A percentile compares a stretch with the other conserved stretches of the same genome.
These are phyloP conservation scores for Pipistrellus nathusii DNA, from an alignment of 2,797 vertebrate species.

Conservation along the genomic window DNA sequence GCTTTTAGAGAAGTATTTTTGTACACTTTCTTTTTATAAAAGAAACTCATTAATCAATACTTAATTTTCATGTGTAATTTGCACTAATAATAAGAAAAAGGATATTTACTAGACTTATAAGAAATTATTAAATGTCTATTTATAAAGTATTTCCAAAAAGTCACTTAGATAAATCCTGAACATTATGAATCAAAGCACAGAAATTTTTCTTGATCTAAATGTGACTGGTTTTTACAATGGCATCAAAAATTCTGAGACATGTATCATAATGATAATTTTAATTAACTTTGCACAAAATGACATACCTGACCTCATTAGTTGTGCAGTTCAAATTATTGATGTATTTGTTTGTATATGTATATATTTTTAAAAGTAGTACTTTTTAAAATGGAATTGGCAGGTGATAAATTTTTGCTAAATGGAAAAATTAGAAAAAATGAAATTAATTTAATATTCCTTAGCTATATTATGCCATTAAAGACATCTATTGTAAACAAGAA, in stretches of 20 bases:
- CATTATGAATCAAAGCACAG: conserved; percentile 72
- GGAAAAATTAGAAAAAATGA: conserved; percentile 5
- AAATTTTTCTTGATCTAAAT: conserved; percentile 75
- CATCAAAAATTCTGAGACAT: conserved; percentile 70
- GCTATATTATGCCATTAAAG: conserved; percentile 36
- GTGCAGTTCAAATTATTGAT: conserved; percentile 73
- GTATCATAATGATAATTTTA: conserved; percentile 77
- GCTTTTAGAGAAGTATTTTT: background rate
- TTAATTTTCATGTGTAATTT: conserved; percentile 68
- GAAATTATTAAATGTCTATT: conserved; percentile 69
- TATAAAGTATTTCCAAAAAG: conserved; percentile 82
- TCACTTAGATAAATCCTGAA: conserved; percentile 83
- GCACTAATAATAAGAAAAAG: conserved; percentile 49
- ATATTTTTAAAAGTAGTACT: conserved; percentile 65
- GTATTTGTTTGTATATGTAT: conserved; percentile 70
- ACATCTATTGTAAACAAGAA: conserved; percentile 19
- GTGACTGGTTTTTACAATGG: conserved; percentile 83
- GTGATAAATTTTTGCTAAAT: conserved; percentile 55
- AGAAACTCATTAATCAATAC: conserved; percentile 59
- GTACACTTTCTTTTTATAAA: conserved; percentile 19
- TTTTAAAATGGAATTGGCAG: conserved; percentile 75
- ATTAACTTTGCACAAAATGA: conserved; percentile 69
- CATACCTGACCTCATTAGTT: conserved; percentile 62
- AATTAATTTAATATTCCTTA: conserved; percentile 72
- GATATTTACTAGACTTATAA: conserved; percentile 65